A percentile compares a stretch with the other conserved stretches of the same genome.
phyloP scores from a whole-genome alignment of 2,888 invertebrate genomes.

The Idaea aversata region DNA sequence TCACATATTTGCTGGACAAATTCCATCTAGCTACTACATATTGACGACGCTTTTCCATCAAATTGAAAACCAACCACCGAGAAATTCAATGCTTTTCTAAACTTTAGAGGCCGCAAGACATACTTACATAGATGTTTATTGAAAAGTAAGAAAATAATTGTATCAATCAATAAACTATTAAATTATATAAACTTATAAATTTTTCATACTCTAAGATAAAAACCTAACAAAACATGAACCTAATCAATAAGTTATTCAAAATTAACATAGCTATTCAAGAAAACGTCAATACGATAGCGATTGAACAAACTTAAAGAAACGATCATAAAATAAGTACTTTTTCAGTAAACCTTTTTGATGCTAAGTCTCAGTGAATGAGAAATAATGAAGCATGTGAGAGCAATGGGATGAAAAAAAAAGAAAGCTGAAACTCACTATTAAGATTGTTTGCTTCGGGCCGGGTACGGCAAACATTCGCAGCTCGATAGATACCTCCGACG shows the following conservation, averaged over 20 bases:
- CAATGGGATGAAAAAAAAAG: conserved; percentile 45
- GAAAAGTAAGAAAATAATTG: no score
- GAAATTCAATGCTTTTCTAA: conserved; percentile 22
- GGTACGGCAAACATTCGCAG: conserved; percentile 38
- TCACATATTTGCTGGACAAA: conserved; percentile 46
- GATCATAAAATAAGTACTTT: background rate
- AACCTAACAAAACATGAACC: conserved; percentile 6
- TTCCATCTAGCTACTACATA: conserved; percentile 38
- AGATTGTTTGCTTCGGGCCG: conserved; percentile 48
- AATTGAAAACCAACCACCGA: conserved; percentile 34
- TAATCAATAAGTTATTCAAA: background rate
- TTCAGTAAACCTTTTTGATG: background rate
- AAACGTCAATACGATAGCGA: background rate
- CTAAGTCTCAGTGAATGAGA: conserved; percentile 17
- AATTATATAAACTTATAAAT: no score
- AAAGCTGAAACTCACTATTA: conserved; percentile 54
- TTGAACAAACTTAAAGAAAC: background rate
- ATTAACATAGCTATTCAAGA: background rate
- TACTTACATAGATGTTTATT: background rate
- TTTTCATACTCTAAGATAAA: background rate
- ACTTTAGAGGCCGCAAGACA: conserved; percentile 1
- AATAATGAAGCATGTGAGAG: conserved; percentile 35
- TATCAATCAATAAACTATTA: no score
- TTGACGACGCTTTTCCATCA: conserved; percentile 37
- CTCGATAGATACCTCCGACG: conserved; percentile 31